Base-by-base conservation (phyloP, 2,797 vertebrate genomes). In the Coregonus ussuriensis region DNA sequence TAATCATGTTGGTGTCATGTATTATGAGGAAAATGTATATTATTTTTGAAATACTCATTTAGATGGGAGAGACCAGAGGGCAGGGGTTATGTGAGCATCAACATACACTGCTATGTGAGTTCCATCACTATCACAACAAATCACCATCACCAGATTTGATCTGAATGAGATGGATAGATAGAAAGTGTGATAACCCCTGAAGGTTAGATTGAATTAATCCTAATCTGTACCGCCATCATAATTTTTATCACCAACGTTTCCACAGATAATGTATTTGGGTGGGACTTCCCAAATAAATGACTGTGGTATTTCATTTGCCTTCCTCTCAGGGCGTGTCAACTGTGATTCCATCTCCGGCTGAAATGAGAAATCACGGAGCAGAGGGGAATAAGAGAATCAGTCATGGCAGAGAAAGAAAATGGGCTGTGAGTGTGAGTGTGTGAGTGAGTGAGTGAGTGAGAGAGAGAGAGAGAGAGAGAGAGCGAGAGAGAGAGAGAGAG, bases 181-280 rank as follows among this genome's bases (percentile, higher is more conserved):
- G 53, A 18, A 56, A 47, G 41, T 18, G 53, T 56, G 53, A 18
- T 16, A 16, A 53, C 52, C 52, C 14, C 52, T 13, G 15, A 53
- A 53, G 15, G 52, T 25, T 25, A 18, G 59, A 16, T 72, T 16
- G 54, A 31, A 25, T 6, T 25, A 6, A 73, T 54, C 71, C 1
- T 73, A 6, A 18, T 73, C 31, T 4, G 59, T 29, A 25, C 3
- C 83, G 84, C 82, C 79, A 84, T 88, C 81, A 84, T 51, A 62
- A 13, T 33, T 7, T 70, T 77, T 72, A 21, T 33, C 6, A 52
- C 69, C 18, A 41, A 25, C 18, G 18, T 37, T 18, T 70, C 68
- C 37, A 6, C 37, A 66, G 7, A 37, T 21, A 11, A 21, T n/a
- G 68, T 71, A 25, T 72, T 16, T 54, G 1, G 4, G 29, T 72